Evolutionary conservation across 2,888 invertebrate genomes (phyloP), one percentile per base, ranked within the genome.

Genomic region (Criorhina ranunculi): DNA sequence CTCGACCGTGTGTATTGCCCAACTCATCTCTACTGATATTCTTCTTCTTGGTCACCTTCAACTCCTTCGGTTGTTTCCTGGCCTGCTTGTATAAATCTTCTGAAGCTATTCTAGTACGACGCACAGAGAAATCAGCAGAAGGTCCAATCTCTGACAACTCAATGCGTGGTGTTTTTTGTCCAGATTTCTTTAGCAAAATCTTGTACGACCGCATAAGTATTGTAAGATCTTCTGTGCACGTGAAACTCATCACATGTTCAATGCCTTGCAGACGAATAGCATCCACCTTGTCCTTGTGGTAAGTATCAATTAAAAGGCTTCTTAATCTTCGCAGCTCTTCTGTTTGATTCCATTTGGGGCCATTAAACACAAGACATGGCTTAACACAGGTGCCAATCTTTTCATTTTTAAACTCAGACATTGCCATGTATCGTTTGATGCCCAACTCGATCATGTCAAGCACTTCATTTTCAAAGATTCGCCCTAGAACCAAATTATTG

Each of bases 361-460:
- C 99, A 91, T 97, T 95, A 89, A 99, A 98, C 17, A 98, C 91
- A 4, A 99, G 91, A 88, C 97, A 96, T 0, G 99, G 99, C 91
- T 99, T 99, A 0, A 95, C 94, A 5, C 98, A 98, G 4, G 95
- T 92, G 0, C 95, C 92, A 29, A 96, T 94, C 91, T 96, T 98
- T 66, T 95, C 94, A 70, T 94, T 94, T 85, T 95, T 94, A 89
- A 98, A 98, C 51, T 96, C 96, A 15, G 94, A 92, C 91, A 99
- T 93, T 0, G 96, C 93, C 90, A 95, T 95, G 90, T 95, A 98
- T 69, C 95, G 94, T 67, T 97, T 96, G 19, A 99, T 94, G 9
- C 98, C 97, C 72, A 99, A 94, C 92, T 99, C 99, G 75, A 98
- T 94, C 98, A 99, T 98, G 90, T 99, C 99, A 73, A 99, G 92